Evolutionary conservation across 2,113 vertebrate genomes (phyloP), one percentile per base, ranked within the genome.

Genomic region (Pelvicachromis taeniatus): DNA sequence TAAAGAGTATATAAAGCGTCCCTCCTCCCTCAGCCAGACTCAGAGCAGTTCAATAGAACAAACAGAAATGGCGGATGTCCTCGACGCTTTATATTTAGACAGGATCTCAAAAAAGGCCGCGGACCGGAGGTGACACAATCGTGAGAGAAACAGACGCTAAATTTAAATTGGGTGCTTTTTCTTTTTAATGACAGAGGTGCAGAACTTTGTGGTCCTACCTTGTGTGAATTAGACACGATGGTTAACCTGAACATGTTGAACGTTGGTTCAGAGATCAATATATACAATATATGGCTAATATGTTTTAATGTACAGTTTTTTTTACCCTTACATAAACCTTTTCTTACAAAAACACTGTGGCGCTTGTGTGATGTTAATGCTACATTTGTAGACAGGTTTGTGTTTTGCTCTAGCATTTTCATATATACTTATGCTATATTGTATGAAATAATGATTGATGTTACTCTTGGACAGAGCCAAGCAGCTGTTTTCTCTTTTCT

Each of bases 291-390:
- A n/a, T 82, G 33, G 1, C 19, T 73, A 2, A 6, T 59, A 4
- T 87, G 21, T 84, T 80, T 78, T 17, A 55, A 63, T 89, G 79
- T 81, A 87, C 40, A 86, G 61, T 58, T 6, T 61, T 16, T 78
- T 85, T 80, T 21, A 81, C 12, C 17, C 2, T 55, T 85, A 83
- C 4, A 91, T 88, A 83, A 92, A 90, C 42, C 9, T 4, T 40
- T 5, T 56, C 14, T 55, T 26, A 14, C 9, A 48, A 79, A 81
- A 54, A 52, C 7, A 52, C 7, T 3, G 1, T 11, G 29, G 42
- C 17, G 9, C 38, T 61, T 17, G 4, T 63, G 16, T 91, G 0
- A 86, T 86, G 78, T 63, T 78, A 23, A 4, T 50, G 8, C 1
- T 9, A 48, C 8, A 75, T 29, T 48, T 26, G 17, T 4, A 17